Percentiles rank a stretch among this genome's conserved stretches.
Evolutionary conservation across 1,140 invertebrate genomes (phyloP).

Genomic region (Fopius arisanus): DNA sequence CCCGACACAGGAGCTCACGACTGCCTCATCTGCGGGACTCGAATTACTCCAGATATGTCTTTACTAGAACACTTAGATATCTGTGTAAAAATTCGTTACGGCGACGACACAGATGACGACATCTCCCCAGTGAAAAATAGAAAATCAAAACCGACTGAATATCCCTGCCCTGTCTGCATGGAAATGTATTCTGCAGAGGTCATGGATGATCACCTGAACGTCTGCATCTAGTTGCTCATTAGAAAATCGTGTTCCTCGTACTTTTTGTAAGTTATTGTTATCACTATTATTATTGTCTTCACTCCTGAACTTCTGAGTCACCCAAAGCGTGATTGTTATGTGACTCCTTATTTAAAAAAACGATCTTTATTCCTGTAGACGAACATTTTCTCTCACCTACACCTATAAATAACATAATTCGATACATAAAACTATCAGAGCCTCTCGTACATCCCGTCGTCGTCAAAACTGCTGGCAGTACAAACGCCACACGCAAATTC

Average conservation of each 20-base stretch:
- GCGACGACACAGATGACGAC: conserved; percentile 43
- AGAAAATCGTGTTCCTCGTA: not conserved
- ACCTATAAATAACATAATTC: conserved; percentile 16
- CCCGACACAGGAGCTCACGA: not conserved
- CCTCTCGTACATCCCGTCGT: conserved; percentile 44
- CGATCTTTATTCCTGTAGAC: not conserved
- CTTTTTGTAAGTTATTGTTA: not conserved
- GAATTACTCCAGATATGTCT: conserved; percentile 58
- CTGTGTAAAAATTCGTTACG: conserved; percentile 64
- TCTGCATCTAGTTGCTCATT: conserved; percentile 35
- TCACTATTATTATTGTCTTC: too few relatives aligned
- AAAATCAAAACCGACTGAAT: conserved; percentile 21
- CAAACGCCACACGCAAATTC: conserved; percentile 60
- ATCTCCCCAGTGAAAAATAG: conserved; percentile 26
- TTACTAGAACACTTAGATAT: conserved; percentile 72
- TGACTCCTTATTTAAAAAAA: not conserved
- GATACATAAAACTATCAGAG: conserved; percentile 24
- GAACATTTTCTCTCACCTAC: not conserved
- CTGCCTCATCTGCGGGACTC: conserved; percentile 72
- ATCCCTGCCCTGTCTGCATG: conserved; percentile 60
- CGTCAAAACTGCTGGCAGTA: conserved; percentile 38
- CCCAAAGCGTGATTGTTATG: too few relatives aligned
- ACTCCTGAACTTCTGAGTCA: too few relatives aligned
- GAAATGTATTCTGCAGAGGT: conserved; percentile 41
- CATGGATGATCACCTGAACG: conserved; percentile 60